Evolutionary conservation across 2,113 vertebrate species (phyloP), one percentile per base, ranked within the genome.

Genomic region (Merops nubicus): DNA sequence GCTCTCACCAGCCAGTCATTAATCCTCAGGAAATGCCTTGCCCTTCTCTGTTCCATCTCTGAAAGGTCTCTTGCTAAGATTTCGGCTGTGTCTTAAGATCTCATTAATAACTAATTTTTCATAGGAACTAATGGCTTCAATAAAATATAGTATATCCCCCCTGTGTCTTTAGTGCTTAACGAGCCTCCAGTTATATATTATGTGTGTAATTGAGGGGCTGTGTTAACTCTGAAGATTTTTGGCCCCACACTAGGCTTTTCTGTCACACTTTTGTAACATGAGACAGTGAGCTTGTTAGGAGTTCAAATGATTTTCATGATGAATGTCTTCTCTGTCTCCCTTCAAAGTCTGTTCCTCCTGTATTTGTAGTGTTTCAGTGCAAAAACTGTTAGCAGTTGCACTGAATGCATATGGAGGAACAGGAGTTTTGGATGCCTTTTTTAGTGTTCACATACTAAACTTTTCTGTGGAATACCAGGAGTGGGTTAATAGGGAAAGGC

Each of bases 1-100:
- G 47, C 70, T 95, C 84, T 90, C 96, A 68, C 80, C 85, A 97
- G 95, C 82, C 77, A 93, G 91, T 93, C 89, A 81, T 75, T 96
- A 97, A 96, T 96, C 76, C 82, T 42, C 94, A 91, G 95, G 97
- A 96, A 98, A 89, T 97, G 73, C 88, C 88, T 95, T 89, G 56
- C 10, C 0, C 91, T 86, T 89, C 94, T 85, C 87, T 83, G 15
- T 81, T 94, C 59, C 86, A 89, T 92, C 93, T 96, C 80, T 89
- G 67, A 62, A 92, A 84, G 47, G 93, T 92, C 59, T 68, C 70
- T 85, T 88, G 16, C 54, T 94, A 80, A 70, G n/a, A 42, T 94
- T 96, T 92, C 89, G 91, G 4, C 48, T 42, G 16, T 64, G 20
- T 33, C 73, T 94, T 91, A 43, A 73, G 28, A 65, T 72, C 65